Evolutionary conservation across 2,797 vertebrate genomes (phyloP).

Genomic region (Xenops minutus): DNA sequence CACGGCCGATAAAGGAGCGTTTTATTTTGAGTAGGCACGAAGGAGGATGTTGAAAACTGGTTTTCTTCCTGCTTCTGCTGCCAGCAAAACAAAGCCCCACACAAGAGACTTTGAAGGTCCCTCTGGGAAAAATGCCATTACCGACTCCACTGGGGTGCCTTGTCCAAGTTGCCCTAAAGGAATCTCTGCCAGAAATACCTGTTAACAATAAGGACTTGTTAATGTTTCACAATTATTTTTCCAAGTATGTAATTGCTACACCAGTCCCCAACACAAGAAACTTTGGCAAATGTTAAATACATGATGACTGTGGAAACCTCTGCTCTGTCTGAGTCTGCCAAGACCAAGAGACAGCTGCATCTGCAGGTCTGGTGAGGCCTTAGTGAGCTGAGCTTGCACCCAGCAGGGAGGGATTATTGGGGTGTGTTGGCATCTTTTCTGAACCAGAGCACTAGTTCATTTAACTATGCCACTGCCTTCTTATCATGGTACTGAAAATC

Average conservation of each 20-base stretch:
- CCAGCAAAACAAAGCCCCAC: conserved; percentile 21
- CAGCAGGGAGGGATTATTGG: background rate
- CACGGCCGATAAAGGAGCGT: background rate
- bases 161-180: conserved; percentile 44
- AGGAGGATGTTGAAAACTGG: conserved; percentile 17
- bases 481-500: background rate
- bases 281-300: background rate
- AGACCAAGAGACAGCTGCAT: background rate
- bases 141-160: background rate
- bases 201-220: conserved; percentile 65
- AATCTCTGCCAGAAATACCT: conserved; percentile 59
- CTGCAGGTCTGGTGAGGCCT: background rate
- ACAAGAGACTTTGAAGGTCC: conserved; percentile 6
- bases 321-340: background rate
- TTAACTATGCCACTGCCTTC: background rate
- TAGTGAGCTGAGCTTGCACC: background rate
- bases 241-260: conserved; percentile 46
- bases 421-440: background rate
- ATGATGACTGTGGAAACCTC: background rate
- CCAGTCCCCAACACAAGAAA: background rate
- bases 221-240: conserved; percentile 61
- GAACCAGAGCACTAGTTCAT: background rate
- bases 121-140: conserved; percentile 37
- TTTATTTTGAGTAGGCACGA: background rate
- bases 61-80: conserved; percentile 21